Evolutionary conservation across 1,140 invertebrate genomes (phyloP).

Genomic region (Drosophila parabipectinata): DNA sequence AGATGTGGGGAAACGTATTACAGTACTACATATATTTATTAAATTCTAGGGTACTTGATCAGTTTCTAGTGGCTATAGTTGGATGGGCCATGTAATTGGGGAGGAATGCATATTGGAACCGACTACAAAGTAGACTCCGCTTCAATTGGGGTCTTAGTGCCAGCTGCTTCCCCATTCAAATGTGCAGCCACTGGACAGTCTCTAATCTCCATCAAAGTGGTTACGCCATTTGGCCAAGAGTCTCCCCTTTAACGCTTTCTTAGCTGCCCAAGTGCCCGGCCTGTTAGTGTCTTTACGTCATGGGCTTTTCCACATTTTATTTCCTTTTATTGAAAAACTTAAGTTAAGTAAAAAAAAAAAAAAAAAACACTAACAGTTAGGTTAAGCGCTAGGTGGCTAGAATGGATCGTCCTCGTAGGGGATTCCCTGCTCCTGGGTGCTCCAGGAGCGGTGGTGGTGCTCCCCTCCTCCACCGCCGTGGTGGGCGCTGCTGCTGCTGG

Average conservation of each 20-base stretch:
- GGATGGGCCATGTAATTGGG: too few relatives aligned
- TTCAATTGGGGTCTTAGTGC: not conserved
- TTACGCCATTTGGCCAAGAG: constrained; percentile 42
- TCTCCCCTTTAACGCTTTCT: constrained; percentile 64
- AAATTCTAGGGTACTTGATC: not conserved
- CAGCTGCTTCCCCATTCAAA: too few relatives aligned
- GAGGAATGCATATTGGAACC: too few relatives aligned
- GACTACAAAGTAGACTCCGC: too few relatives aligned
- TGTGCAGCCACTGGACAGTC: not conserved
- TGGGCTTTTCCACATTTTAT: constrained; percentile 17
- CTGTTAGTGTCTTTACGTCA: not conserved
- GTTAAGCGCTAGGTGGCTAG: constrained; percentile 8
- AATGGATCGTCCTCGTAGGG: constrained; percentile 24
- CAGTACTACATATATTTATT: not conserved
- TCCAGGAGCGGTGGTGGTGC: constrained; percentile 37
- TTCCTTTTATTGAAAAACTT: not conserved
- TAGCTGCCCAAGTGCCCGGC: constrained; percentile 46
- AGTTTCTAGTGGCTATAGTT: too few relatives aligned
- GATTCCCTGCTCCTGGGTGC: constrained; percentile 3
- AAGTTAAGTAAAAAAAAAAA: not conserved
- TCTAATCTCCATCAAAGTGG: not conserved
- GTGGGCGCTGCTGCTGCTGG: constrained; percentile 66
- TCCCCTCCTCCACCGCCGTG: constrained; percentile 14
- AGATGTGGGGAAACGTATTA: constrained; percentile 3
- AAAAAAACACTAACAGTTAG: not conserved